Evolutionary conservation across 2,113 vertebrate genomes (phyloP).

Genomic region (Lepus americanus): DNA sequence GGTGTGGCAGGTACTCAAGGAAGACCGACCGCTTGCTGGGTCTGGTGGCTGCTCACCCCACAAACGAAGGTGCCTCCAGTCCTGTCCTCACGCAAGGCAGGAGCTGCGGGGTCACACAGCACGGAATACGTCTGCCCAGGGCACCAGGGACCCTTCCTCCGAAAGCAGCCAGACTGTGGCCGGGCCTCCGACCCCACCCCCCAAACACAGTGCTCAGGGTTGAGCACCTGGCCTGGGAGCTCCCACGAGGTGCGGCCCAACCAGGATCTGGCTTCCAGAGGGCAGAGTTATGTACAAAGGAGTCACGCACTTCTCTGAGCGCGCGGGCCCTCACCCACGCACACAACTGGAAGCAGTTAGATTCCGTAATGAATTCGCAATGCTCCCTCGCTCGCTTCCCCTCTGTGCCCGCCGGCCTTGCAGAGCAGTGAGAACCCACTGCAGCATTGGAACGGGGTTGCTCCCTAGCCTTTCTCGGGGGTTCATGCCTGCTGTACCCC

Average conservation of each 20-base stretch:
- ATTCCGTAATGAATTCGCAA: slow-evolving; percentile 65
- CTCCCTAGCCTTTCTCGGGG: not conserved
- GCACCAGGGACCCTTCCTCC: not conserved
- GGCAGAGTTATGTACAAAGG: not conserved
- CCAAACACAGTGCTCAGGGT: not conserved
- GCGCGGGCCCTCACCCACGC: not conserved
- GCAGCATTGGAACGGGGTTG: not conserved
- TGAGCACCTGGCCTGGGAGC: not conserved
- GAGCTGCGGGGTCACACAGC: no score
- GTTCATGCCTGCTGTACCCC: not conserved
- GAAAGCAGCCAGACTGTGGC: not conserved
- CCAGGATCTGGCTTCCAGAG: slow-evolving; percentile 1
- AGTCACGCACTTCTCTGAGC: not conserved
- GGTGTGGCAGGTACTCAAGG: not conserved
- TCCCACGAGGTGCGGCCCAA: not conserved
- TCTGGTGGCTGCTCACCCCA: not conserved
- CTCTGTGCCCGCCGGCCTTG: not conserved
- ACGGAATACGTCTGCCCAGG: not conserved
- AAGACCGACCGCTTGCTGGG: not conserved
- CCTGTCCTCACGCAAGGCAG: not conserved
- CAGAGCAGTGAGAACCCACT: slow-evolving; percentile 9
- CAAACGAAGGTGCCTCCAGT: not conserved
- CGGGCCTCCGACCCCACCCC: no score
- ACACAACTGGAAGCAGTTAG: slow-evolving; percentile 63
- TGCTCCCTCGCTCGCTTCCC: slow-evolving; percentile 9